These are phyloP conservation scores for Hydra vulgaris DNA, from an alignment of 30 jellyfish, hydroid and myxozoan species.

Conservation along the genomic window DNA sequence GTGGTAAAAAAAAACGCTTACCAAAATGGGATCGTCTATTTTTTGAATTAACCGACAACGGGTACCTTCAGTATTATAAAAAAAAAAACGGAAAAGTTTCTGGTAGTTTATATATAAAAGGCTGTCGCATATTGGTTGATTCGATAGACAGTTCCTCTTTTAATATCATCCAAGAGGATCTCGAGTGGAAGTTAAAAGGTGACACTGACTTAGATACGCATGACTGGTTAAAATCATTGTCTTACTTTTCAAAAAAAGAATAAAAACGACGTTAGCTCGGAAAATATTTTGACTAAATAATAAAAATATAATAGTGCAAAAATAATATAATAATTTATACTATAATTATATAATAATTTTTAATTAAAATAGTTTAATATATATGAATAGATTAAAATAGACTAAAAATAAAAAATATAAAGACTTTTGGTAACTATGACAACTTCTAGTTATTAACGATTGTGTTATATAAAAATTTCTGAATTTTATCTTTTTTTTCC, in stretches of 20 bases:
- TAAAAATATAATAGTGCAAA: no score
- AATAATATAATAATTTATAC: no score
- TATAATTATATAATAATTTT: no score
- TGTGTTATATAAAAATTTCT: no score
- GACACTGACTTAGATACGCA: slow-evolving; percentile 39
- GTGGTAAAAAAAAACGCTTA: slow-evolving; percentile 81
- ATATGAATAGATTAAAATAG: no score
- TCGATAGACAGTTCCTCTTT: slow-evolving; percentile 35
- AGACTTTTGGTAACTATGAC: no score
- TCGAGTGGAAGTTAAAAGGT: slow-evolving; percentile 70
- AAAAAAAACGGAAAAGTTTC: slow-evolving; percentile 58
- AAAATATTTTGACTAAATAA: no score
- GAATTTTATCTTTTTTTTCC: no score
- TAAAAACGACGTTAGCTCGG: no score
- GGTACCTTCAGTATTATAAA: slow-evolving; percentile 58
- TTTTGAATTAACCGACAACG: slow-evolving; percentile 70
- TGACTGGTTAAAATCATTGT: slow-evolving; percentile 58
- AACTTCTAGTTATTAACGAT: no score
- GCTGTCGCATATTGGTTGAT: slow-evolving; percentile 65
- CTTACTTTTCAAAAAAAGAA: slow-evolving; percentile 38
- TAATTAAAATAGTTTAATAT: no score
- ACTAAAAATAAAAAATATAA: no score
- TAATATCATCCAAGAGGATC: slow-evolving; percentile 46
- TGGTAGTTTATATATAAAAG: slow-evolving; percentile 69
- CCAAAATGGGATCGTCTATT: slow-evolving; percentile 77